Conservation (phyloP, 2,888 invertebrate species). For the Reticulitermes lucifugus region DNA sequence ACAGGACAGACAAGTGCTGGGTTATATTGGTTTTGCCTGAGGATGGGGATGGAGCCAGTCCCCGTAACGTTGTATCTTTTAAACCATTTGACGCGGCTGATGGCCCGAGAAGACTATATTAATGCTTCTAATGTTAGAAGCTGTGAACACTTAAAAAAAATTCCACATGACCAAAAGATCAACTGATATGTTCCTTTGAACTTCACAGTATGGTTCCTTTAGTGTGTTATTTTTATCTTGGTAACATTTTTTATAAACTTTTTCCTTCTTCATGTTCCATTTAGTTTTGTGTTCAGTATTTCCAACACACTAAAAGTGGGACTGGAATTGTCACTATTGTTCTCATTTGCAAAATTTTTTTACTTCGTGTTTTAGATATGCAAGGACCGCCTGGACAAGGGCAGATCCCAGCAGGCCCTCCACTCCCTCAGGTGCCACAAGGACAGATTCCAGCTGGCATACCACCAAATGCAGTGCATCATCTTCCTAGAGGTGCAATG, state of each 20-base stretch:
- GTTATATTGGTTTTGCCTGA: too few relatives aligned
- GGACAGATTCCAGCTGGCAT: background rate
- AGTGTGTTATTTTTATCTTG: background rate
- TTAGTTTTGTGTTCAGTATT: background rate
- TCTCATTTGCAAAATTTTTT: background rate
- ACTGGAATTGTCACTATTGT: background rate
- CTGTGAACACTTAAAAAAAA: too few relatives aligned
- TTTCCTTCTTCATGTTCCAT: background rate
- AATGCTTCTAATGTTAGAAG: too few relatives aligned
- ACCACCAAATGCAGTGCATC: constrained; percentile 30
- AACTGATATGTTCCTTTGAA: background rate
- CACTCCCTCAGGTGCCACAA: constrained; percentile 10
- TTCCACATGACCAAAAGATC: too few relatives aligned
- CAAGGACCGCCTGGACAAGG: constrained; percentile 26
- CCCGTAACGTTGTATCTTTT: too few relatives aligned
- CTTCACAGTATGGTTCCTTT: background rate
- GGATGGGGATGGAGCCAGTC: too few relatives aligned
- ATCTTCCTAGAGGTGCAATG: background rate
- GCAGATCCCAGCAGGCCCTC: constrained; percentile 14
- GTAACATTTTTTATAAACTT: background rate
- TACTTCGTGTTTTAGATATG: background rate
- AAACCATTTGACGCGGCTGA: too few relatives aligned
- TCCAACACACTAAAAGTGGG: background rate
- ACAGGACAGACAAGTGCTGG: too few relatives aligned
- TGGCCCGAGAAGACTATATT: too few relatives aligned